A percentile compares a stretch with the other conserved stretches of the same genome.
phyloP scores from a whole-genome alignment of 2,113 vertebrate genomes.

The Urocolius indicus region DNA sequence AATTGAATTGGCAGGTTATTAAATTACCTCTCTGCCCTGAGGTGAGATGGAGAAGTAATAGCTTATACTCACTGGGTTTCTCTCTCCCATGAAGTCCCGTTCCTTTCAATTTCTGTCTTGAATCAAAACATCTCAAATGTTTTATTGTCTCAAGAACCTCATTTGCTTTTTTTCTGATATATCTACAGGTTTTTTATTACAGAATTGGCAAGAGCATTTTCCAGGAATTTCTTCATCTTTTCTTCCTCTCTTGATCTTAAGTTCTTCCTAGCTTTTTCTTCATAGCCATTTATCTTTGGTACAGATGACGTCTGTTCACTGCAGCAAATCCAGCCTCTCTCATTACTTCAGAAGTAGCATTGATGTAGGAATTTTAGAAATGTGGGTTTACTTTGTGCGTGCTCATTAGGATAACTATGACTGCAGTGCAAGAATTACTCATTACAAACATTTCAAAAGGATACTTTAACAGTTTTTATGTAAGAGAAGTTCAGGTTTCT shows the following conservation, averaged over 20 bases:
- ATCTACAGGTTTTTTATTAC: not conserved
- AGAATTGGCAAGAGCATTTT: not conserved
- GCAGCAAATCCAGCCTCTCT: not conserved
- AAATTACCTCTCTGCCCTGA: not conserved
- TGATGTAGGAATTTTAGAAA: slow-evolving; percentile 1
- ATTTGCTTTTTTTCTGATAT: not conserved
- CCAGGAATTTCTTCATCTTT: not conserved
- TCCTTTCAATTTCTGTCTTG: not conserved
- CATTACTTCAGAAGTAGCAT: not conserved
- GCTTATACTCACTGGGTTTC: not conserved
- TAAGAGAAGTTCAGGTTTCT: not conserved
- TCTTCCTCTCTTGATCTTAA: not conserved
- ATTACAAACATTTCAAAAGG: not conserved
- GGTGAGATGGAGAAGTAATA: not conserved
- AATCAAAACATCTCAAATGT: not conserved
- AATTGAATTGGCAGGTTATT: not conserved
- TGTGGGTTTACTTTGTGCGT: not conserved
- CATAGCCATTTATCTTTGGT: not conserved
- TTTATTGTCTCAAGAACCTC: not conserved
- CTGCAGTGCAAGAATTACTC: not conserved
- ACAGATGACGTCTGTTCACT: not conserved
- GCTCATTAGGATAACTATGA: not conserved
- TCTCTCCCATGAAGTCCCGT: not conserved
- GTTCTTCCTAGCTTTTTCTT: not conserved
- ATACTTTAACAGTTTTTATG: not conserved